Percentiles rank a stretch among this genome's conserved stretches.
Conservation (phyloP, 2,797 vertebrate species). For the Chrysolophus pictus region DNA sequence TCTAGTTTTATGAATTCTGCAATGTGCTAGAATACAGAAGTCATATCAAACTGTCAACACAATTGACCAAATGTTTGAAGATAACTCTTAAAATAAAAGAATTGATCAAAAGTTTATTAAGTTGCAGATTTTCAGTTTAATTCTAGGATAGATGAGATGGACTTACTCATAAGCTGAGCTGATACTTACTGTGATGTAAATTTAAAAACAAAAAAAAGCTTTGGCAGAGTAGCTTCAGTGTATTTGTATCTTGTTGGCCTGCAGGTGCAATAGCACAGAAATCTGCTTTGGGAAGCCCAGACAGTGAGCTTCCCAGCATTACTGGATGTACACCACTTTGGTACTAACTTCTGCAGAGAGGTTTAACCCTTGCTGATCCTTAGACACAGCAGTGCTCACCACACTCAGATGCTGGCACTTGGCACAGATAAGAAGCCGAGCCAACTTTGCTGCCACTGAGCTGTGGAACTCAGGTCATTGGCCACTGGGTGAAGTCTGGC, state of each 20-base stretch:
- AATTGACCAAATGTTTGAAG: conserved; percentile 32
- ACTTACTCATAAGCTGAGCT: conserved; percentile 9
- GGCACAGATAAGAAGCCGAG: not conserved
- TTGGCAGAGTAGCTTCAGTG: not conserved
- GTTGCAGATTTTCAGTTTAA: not conserved
- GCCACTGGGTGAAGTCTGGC: not conserved
- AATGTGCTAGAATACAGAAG: not conserved
- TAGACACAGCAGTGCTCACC: not conserved
- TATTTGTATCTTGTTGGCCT: not conserved
- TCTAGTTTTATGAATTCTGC: conserved; percentile 11
- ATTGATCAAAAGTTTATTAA: conserved; percentile 47
- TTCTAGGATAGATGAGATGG: conserved; percentile 7
- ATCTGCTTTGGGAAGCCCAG: not conserved
- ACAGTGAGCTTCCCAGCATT: not conserved
- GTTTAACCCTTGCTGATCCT: not conserved
- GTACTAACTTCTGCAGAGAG: not conserved
- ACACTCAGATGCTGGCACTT: not conserved
- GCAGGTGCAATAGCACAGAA: not conserved
- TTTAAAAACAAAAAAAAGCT: not conserved
- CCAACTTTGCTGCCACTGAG: not conserved
- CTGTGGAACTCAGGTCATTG: not conserved
- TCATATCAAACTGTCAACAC: conserved; percentile 4
- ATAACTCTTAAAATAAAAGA: not conserved
- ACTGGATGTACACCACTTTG: not conserved
- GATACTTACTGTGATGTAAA: not conserved